Percentiles rank a stretch among this genome's conserved stretches.
Evolutionary conservation across 1,140 invertebrate genomes (phyloP).

Genomic region (Drosophila ficusphila): DNA sequence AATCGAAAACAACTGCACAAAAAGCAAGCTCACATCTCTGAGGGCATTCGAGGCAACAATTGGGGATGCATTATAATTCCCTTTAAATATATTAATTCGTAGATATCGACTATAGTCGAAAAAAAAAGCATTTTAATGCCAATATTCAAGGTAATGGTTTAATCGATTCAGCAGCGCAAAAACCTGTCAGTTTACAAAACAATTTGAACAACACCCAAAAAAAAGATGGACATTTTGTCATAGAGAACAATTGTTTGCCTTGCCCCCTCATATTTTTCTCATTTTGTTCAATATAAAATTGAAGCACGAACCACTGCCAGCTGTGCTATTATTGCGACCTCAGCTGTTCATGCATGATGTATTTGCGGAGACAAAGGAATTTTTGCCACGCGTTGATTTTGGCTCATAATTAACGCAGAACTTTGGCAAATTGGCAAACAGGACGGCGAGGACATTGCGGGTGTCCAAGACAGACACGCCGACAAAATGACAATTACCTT

Average conservation of each 20-base stretch:
- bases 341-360: slow-evolving; percentile 13
- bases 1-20: slow-evolving; percentile 74
- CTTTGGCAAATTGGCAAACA: slow-evolving; percentile 75
- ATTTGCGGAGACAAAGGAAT: slow-evolving; percentile 40
- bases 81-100: too few species aligned
- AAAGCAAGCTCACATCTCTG: slow-evolving; percentile 27
- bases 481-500: slow-evolving; percentile 73
- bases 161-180: too few species aligned
- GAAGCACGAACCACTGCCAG: neutral
- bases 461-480: slow-evolving; percentile 39
- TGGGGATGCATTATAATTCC: neutral
- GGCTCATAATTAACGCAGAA: slow-evolving; percentile 79
- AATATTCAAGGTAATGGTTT: too few species aligned
- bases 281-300: neutral
- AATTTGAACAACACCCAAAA: too few species aligned
- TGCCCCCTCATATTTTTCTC: too few species aligned
- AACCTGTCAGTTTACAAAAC: too few species aligned
- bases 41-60: neutral
- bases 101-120: too few species aligned
- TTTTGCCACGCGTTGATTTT: slow-evolving; percentile 68
- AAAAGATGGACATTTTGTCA: too few species aligned
- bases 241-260: too few species aligned
- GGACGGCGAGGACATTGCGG: slow-evolving; percentile 43
- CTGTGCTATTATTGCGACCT: slow-evolving; percentile 6
- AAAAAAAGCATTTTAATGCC: neutral